A percentile compares a stretch with the other conserved stretches of the same genome.
phyloP scores from a whole-genome alignment of 2,888 invertebrate genomes.

The Eugnorisma glareosa region DNA sequence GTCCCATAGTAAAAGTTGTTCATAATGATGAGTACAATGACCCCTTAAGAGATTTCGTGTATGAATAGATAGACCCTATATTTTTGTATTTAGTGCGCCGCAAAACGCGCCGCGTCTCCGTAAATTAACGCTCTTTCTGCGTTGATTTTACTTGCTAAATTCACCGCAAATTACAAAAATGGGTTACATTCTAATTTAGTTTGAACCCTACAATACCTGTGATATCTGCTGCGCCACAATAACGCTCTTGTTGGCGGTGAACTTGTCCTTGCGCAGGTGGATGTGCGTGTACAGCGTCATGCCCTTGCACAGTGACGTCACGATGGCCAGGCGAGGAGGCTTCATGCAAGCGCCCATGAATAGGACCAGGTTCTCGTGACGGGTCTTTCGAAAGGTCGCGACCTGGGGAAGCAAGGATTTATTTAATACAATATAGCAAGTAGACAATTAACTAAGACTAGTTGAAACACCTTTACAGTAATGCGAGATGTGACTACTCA shows the following conservation, averaged over 20 bases:
- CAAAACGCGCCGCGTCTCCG: not conserved
- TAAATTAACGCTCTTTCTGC: not conserved
- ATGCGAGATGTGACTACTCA: no score
- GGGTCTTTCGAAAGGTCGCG: slow-evolving; percentile 98
- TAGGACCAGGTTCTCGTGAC: slow-evolving; percentile 99
- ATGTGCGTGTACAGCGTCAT: slow-evolving; percentile 98
- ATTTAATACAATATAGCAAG: not conserved
- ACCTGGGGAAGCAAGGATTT: slow-evolving; percentile 88
- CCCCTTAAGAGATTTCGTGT: no score
- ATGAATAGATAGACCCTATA: no score
- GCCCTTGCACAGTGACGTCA: slow-evolving; percentile 99
- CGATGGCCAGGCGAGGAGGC: slow-evolving; percentile 98
- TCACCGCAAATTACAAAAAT: not conserved
- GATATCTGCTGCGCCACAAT: slow-evolving; percentile 99
- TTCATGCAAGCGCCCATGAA: slow-evolving; percentile 99
- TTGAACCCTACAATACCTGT: slow-evolving; percentile 91
- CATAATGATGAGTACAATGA: no score
- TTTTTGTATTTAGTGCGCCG: not conserved
- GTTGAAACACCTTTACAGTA: no score
- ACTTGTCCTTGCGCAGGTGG: slow-evolving; percentile 97
- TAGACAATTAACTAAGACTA: no score
- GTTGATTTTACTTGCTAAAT: not conserved
- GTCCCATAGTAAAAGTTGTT: no score
- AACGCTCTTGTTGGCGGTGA: slow-evolving; percentile 97
- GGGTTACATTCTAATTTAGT: not conserved